phyloP scores from a whole-genome alignment of 2,888 invertebrate genomes.

The Microplitis manilae region DNA sequence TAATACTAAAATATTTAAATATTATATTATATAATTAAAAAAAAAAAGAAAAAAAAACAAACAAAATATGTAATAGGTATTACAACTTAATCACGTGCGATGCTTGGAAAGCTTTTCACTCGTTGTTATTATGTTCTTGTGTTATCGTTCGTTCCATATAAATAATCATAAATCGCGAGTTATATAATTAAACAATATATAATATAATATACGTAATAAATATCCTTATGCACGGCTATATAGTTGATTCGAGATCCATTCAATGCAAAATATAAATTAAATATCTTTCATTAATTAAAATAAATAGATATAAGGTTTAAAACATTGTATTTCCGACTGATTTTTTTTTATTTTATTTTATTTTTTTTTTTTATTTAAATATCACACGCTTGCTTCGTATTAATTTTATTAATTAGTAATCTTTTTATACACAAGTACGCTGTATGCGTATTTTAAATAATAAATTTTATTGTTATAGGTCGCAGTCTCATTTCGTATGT shows the following conservation, averaged over 20 bases:
- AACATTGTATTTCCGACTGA: slow-evolving; percentile 20
- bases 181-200: slow-evolving; percentile 35
- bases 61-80: slow-evolving; percentile 47
- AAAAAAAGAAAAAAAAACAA: slow-evolving; percentile 41
- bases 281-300: slow-evolving; percentile 26
- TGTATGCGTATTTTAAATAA: neutral
- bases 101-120: slow-evolving; percentile 53
- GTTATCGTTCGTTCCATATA: slow-evolving; percentile 16
- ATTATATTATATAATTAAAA: slow-evolving; percentile 34
- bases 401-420: slow-evolving; percentile 9
- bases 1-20: slow-evolving; percentile 47
- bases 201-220: slow-evolving; percentile 35
- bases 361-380: slow-evolving; percentile 4
- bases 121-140: slow-evolving; percentile 47
- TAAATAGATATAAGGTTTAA: slow-evolving; percentile 20
- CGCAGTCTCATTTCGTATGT: neutral
- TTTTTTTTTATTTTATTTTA: slow-evolving; percentile 1
- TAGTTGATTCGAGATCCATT: slow-evolving; percentile 34
- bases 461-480: neutral
- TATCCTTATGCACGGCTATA: slow-evolving; percentile 31
- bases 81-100: slow-evolving; percentile 51
- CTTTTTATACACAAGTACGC: neutral
- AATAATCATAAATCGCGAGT: slow-evolving; percentile 25
- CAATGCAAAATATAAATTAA: slow-evolving; percentile 27
- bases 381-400: neutral